Percentiles rank a stretch among this genome's conserved stretches.
Evolutionary conservation across 2,888 invertebrate species (phyloP).

Genomic region (Hydrotaea diabolus): DNA sequence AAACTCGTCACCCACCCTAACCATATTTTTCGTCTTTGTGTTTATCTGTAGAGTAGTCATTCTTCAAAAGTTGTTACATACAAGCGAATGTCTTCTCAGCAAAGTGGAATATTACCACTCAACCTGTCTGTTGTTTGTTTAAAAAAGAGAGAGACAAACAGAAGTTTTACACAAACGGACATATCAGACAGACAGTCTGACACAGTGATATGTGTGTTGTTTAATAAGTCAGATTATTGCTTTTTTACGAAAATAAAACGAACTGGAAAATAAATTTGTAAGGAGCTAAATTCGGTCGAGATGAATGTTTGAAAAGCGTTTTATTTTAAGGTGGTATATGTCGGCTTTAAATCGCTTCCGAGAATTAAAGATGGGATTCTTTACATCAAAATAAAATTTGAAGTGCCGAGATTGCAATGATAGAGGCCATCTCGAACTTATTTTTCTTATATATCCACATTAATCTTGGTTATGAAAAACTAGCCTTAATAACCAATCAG

Average conservation of each 20-base stretch:
- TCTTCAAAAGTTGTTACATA: background rate
- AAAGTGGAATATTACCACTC: slow-evolving; percentile 7
- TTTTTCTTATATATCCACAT: too few relatives aligned
- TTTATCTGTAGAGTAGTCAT: background rate
- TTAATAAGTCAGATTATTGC: slow-evolving; percentile 11
- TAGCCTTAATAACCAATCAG: too few relatives aligned
- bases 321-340: too few relatives aligned
- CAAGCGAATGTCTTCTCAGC: background rate
- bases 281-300: too few relatives aligned
- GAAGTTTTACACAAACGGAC: background rate
- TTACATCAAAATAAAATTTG: too few relatives aligned
- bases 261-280: background rate
- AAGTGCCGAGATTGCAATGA: too few relatives aligned
- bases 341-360: too few relatives aligned
- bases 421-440: too few relatives aligned
- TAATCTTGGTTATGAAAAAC: too few relatives aligned
- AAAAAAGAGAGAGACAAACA: slow-evolving; percentile 6
- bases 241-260: background rate
- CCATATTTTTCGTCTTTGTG: background rate
- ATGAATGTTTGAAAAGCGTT: too few relatives aligned
- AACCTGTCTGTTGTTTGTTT: slow-evolving; percentile 5
- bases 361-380: too few relatives aligned
- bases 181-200: slow-evolving; percentile 17
- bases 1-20: background rate
- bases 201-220: slow-evolving; percentile 18